Percentiles rank a stretch among this genome's conserved stretches.
Evolutionary conservation across 1,140 invertebrate species (phyloP).

Genomic region (Hyles vespertilio): DNA sequence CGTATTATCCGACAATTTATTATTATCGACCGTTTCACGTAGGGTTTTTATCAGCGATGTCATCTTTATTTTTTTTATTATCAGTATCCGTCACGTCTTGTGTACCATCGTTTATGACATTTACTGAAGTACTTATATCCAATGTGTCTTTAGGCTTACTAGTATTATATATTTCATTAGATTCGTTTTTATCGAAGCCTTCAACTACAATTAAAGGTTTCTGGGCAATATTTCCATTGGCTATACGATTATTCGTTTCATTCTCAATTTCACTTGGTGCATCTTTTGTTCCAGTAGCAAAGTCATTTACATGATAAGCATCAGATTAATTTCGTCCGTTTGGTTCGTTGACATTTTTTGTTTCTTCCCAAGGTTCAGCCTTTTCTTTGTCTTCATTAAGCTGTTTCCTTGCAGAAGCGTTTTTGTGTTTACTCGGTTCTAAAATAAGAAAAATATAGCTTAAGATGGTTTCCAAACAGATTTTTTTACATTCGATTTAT

Average conservation of each 20-base stretch:
- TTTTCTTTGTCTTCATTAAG: background rate
- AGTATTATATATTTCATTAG: background rate
- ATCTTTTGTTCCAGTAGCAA: no score
- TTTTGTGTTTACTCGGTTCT: background rate
- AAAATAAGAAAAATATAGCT: background rate
- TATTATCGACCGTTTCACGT: no score
- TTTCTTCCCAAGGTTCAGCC: background rate
- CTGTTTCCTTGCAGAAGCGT: background rate
- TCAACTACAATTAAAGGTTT: background rate
- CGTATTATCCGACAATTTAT: no score
- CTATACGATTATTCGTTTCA: background rate
- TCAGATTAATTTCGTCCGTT: background rate
- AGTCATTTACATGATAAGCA: no score
- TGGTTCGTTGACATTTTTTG: constrained; percentile 1
- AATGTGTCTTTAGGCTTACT: no score
- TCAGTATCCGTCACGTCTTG: no score
- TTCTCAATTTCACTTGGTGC: background rate
- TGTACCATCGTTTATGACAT: no score
- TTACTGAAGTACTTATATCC: no score
- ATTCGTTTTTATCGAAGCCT: background rate
- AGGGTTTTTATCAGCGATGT: no score
- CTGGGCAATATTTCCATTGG: background rate
- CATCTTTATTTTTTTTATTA: no score
- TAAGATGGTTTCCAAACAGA: no score
- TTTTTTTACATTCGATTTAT: no score